phyloP scores from a whole-genome alignment of 2,888 invertebrate genomes.

The Noctuana brunneofusca region DNA sequence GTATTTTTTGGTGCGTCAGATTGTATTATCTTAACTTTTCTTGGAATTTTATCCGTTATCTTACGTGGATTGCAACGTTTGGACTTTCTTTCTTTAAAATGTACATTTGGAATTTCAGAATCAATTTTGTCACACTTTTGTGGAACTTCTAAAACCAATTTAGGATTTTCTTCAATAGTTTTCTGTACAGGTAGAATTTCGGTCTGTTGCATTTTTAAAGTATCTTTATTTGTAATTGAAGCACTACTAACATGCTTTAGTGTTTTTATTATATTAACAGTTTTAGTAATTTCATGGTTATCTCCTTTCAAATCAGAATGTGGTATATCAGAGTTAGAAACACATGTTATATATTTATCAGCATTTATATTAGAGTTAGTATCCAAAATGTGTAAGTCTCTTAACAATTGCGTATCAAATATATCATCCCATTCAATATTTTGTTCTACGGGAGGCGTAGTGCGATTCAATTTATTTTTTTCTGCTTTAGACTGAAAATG shows the following conservation, averaged over 20 bases:
- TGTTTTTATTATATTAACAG: background rate
- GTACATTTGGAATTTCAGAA: background rate
- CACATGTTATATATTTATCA: background rate
- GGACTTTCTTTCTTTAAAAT: conserved; percentile 18
- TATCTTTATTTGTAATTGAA: background rate
- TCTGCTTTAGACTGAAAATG: background rate
- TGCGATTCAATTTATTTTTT: background rate
- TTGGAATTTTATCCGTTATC: conserved; percentile 40
- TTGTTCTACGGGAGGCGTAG: background rate
- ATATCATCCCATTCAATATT: conserved; percentile 57
- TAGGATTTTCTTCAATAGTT: background rate
- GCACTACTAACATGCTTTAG: background rate
- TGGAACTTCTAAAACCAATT: too few species aligned
- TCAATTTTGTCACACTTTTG: background rate
- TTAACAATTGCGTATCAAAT: conserved; percentile 60
- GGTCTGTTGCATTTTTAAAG: background rate
- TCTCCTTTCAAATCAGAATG: background rate
- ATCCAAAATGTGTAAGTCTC: conserved; percentile 24
- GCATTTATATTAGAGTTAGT: background rate
- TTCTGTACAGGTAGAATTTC: background rate
- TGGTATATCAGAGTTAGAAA: background rate
- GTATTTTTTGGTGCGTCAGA: conserved; percentile 37
- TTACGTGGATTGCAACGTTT: conserved; percentile 35
- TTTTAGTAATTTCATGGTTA: background rate
- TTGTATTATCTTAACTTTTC: conserved; percentile 46